Evolutionary conservation across 2,888 invertebrate species (phyloP).

Genomic region (Chymomyza procnemis): DNA sequence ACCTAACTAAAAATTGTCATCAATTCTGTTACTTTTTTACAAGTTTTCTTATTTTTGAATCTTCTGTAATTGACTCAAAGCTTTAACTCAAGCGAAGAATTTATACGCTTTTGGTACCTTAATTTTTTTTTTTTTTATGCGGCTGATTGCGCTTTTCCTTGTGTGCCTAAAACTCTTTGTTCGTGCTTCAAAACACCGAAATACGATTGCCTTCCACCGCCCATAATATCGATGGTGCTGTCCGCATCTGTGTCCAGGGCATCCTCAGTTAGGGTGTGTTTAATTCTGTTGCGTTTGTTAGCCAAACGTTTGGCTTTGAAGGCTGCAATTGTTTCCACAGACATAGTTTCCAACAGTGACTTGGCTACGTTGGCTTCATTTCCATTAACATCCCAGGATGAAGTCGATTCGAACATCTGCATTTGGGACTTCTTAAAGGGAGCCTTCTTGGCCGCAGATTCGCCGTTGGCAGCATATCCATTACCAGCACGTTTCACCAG

Average conservation of each 20-base stretch:
- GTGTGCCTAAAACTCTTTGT: slow-evolving; percentile 94
- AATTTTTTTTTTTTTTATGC: slow-evolving; percentile 80
- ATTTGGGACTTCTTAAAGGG: too few species aligned
- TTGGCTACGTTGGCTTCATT: slow-evolving; percentile 96
- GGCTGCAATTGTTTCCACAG: slow-evolving; percentile 98
- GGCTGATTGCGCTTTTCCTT: slow-evolving; percentile 90
- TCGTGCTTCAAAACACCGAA: slow-evolving; percentile 95
- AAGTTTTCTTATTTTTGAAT: too few species aligned
- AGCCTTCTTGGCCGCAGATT: too few species aligned
- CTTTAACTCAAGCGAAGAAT: too few species aligned
- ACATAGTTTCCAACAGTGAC: slow-evolving; percentile 93
- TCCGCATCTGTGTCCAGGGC: slow-evolving; percentile 95
- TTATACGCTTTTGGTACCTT: too few species aligned
- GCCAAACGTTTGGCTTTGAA: slow-evolving; percentile 98
- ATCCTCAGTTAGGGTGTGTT: slow-evolving; percentile 91
- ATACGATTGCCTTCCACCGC: slow-evolving; percentile 96
- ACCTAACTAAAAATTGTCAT: too few species aligned
- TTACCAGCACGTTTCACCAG: too few species aligned
- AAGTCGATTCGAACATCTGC: too few species aligned
- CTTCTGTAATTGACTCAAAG: too few species aligned
- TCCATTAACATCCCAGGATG: slow-evolving; percentile 92
- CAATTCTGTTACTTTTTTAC: too few species aligned
- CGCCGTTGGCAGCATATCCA: too few species aligned
- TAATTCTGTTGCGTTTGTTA: slow-evolving; percentile 97
- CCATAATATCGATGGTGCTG: slow-evolving; percentile 96